Conservation (phyloP, 2,113 vertebrate genomes). For the Semicossyphus pulcher region DNA sequence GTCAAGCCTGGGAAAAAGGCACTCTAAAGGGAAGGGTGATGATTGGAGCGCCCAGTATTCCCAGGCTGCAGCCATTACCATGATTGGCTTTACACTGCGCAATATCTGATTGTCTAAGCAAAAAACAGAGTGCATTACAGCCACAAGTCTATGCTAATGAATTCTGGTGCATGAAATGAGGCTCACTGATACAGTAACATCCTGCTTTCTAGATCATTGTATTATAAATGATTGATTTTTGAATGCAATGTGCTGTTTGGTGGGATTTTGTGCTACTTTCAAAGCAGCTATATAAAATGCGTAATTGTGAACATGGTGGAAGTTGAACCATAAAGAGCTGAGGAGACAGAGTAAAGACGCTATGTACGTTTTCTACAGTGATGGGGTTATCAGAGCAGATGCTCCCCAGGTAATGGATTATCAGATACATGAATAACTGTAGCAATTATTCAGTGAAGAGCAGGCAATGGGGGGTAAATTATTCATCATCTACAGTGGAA, state of each 20-base stretch:
- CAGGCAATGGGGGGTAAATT: slow-evolving; percentile 40
- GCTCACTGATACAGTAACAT: slow-evolving; percentile 37
- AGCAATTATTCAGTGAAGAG: slow-evolving; percentile 63
- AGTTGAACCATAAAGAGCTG: neutral
- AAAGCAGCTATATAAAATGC: neutral
- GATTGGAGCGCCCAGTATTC: slow-evolving; percentile 57
- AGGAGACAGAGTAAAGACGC: neutral
- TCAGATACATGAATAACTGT: slow-evolving; percentile 59
- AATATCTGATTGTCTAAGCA: slow-evolving; percentile 74
- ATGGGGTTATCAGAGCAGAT: slow-evolving; percentile 48
- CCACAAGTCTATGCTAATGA: slow-evolving; percentile 64
- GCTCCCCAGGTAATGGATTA: slow-evolving; percentile 59
- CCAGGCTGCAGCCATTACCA: slow-evolving; percentile 62
- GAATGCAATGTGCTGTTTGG: slow-evolving; percentile 3
- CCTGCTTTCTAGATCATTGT: slow-evolving; percentile 19
- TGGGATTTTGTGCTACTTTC: neutral
- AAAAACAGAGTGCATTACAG: slow-evolving; percentile 61
- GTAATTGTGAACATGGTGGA: neutral
- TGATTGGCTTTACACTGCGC: slow-evolving; percentile 67
- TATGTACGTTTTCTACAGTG: slow-evolving; percentile 14
- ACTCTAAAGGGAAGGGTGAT: slow-evolving; percentile 49
- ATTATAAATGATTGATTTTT: slow-evolving; percentile 31
- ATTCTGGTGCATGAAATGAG: slow-evolving; percentile 65
- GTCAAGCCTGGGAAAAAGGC: slow-evolving; percentile 52
- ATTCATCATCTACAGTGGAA: slow-evolving; percentile 55